Evolutionary conservation across 2,888 invertebrate genomes (phyloP).

Genomic region (Crematogaster levior): DNA sequence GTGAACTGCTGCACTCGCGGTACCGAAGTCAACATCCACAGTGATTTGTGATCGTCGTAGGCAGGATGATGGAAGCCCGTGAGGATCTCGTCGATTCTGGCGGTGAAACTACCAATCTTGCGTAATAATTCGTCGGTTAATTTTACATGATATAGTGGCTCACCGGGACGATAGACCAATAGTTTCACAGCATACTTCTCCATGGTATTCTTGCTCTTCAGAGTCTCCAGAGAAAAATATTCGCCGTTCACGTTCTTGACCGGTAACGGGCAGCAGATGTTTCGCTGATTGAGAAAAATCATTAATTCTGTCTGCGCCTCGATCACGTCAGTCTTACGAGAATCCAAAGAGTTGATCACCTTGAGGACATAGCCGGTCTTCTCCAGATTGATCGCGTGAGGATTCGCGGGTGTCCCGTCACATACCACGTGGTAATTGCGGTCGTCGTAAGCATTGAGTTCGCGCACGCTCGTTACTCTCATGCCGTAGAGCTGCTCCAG

Average conservation of each 20-base stretch:
- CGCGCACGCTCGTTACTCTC: constrained; percentile 87
- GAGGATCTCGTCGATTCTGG: constrained; percentile 89
- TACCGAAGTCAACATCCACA: constrained; percentile 92
- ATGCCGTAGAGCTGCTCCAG: constrained; percentile 89
- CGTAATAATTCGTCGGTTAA: constrained; percentile 88
- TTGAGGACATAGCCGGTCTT: constrained; percentile 92
- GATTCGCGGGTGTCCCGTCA: constrained; percentile 88
- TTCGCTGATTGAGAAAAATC: constrained; percentile 89
- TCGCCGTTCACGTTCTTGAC: constrained; percentile 90
- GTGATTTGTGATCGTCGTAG: constrained; percentile 88
- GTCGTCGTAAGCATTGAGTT: constrained; percentile 93
- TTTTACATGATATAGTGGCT: constrained; percentile 89
- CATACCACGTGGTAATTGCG: constrained; percentile 91
- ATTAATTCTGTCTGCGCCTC: constrained; percentile 92
- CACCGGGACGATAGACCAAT: constrained; percentile 92
- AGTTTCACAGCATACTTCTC: constrained; percentile 90
- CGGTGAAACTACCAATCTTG: constrained; percentile 91
- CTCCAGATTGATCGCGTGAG: constrained; percentile 87
- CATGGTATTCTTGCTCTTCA: constrained; percentile 83
- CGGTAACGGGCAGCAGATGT: constrained; percentile 90
- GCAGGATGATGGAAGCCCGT: constrained; percentile 92
- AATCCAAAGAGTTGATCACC: constrained; percentile 93
- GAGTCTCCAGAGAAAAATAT: constrained; percentile 87
- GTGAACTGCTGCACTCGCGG: constrained; percentile 91
- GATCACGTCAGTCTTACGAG: constrained; percentile 89